Conservation (phyloP, 2,888 invertebrate genomes). For the Trichopria drosophilae region DNA sequence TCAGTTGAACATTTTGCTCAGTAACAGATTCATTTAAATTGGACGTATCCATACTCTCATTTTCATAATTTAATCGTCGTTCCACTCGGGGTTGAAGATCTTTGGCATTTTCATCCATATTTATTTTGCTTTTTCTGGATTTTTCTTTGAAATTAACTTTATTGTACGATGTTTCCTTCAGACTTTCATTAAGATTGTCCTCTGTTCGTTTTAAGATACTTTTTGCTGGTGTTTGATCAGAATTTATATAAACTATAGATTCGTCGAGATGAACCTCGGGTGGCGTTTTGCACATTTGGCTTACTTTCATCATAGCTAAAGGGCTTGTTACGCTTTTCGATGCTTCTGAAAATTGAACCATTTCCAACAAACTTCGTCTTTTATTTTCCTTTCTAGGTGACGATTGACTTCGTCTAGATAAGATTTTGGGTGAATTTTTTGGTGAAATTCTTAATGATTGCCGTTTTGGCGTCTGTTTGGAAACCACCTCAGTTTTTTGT, state of each 20-base stretch:
- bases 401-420: background rate
- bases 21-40: background rate
- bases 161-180: too few relatives aligned
- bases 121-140: too few relatives aligned
- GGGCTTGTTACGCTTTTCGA: slow-evolving; percentile 38
- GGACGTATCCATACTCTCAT: slow-evolving; percentile 25
- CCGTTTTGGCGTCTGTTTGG: background rate
- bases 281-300: slow-evolving; percentile 45
- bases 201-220: slow-evolving; percentile 46
- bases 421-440: slow-evolving; percentile 3
- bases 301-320: slow-evolving; percentile 45
- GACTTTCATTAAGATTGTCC: too few relatives aligned
- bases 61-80: slow-evolving; percentile 39
- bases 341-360: slow-evolving; percentile 34
- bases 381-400: slow-evolving; percentile 17
- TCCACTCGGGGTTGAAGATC: slow-evolving; percentile 21
- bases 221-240: slow-evolving; percentile 48
- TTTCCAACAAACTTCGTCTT: slow-evolving; percentile 30
- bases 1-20: slow-evolving; percentile 1
- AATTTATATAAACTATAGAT: slow-evolving; percentile 48
- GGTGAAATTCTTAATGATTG: background rate
- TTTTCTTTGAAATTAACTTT: slow-evolving; percentile 26
- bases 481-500: background rate
- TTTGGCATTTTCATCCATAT: too few relatives aligned
- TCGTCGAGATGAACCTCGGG: slow-evolving; percentile 45